These are phyloP conservation scores for Spizaetus ornatus DNA, from an alignment of 2,113 vertebrate genomes.

Conservation along the genomic window DNA sequence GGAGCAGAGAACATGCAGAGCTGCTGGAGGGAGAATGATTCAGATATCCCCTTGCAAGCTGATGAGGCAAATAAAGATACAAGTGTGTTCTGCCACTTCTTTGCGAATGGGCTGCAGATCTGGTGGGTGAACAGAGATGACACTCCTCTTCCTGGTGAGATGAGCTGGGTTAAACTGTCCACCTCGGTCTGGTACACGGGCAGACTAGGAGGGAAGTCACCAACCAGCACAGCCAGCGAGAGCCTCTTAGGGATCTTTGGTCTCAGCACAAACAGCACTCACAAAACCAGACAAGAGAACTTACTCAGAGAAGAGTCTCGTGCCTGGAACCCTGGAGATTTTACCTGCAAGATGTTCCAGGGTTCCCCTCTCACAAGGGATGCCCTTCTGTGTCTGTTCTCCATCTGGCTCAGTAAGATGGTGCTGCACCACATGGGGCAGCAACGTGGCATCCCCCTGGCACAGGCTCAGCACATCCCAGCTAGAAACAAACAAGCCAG, in stretches of 20 bases:
- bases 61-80: background rate
- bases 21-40: background rate
- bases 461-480: background rate
- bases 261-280: background rate
- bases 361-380: background rate
- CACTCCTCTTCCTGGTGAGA: background rate
- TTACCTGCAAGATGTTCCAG: background rate
- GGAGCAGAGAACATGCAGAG: background rate
- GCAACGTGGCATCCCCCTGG: background rate
- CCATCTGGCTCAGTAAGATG: background rate
- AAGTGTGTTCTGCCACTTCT: background rate
- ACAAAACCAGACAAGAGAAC: background rate
- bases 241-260: background rate
- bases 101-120: background rate
- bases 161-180: background rate
- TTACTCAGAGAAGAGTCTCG: background rate
- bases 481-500: background rate
- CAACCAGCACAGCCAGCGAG: background rate
- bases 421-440: background rate
- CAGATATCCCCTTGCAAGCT: background rate
- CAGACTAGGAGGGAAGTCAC: background rate
- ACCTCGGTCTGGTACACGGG: fast-evolving
- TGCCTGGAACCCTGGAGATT: background rate
- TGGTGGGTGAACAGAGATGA: background rate
- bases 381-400: background rate